Evolutionary conservation across 2,888 invertebrate genomes (phyloP), one percentile per base, ranked within the genome.

Genomic region (Plagiodera versicolora): DNA sequence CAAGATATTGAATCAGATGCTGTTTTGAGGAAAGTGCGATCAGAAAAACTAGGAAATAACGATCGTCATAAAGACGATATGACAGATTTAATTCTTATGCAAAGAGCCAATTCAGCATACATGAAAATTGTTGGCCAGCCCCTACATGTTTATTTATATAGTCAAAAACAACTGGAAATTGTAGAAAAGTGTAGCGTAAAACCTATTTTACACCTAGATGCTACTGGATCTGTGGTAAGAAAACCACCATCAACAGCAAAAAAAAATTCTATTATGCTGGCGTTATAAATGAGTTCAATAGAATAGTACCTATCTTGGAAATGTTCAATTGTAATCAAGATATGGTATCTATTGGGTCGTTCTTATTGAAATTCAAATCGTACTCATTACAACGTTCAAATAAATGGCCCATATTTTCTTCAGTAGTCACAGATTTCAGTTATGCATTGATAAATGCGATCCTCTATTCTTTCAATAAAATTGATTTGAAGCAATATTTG

Each of bases 131-230:
- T 52, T 17, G 52, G 52, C 10, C 39, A 52, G 1, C n/a, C n/a
- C n/a, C n/a, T n/a, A n/a, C n/a, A n/a, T n/a, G n/a, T n/a, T n/a
- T n/a, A n/a, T n/a, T n/a, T n/a, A n/a, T n/a, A n/a, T n/a, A n/a
- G n/a, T n/a, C n/a, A n/a, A n/a, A n/a, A n/a, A n/a, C n/a, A n/a
- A n/a, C n/a, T n/a, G n/a, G n/a, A n/a, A n/a, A n/a, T n/a, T n/a
- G n/a, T n/a, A n/a, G n/a, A n/a, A n/a, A 48, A 44, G 18, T 20
- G 10, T 24, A 24, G n/a, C n/a, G n/a, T 14, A 14, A 16, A 24
- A 16, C 57, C 57, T 14, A 8, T 51, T 24, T 35, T 57, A 28
- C 45, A 57, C 32, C 46, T 57, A 16, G 57, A 57, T 45, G 57
- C 57, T 14, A 57, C 57, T 5, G 57, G 57, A 9, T 51, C 45